These are phyloP conservation scores for Perodicticus potto DNA, from an alignment of 2,797 vertebrate genomes.

Conservation along the genomic window DNA sequence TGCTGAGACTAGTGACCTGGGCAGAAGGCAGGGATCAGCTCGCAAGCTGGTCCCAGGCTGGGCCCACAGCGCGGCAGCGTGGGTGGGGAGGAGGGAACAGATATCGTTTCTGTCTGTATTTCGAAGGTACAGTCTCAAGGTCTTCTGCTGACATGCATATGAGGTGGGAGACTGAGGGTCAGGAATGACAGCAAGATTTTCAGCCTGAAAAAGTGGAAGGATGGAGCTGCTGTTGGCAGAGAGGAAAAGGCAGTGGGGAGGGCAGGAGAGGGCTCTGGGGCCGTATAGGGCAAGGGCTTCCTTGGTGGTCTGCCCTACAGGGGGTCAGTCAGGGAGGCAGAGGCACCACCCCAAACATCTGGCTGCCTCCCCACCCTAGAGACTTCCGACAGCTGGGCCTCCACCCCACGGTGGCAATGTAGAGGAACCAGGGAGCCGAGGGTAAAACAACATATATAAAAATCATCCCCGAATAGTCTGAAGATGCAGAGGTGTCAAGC, in stretches of 20 bases:
- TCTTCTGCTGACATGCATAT: background rate
- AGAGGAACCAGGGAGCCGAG: slow-evolving; percentile 74
- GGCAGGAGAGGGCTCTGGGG: background rate
- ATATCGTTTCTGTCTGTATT: background rate
- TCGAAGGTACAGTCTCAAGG: background rate
- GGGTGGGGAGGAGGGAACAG: background rate
- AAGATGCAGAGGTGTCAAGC: slow-evolving; percentile 77
- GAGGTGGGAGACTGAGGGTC: background rate
- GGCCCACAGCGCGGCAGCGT: fast-evolving
- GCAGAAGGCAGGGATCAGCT: too few relatives aligned
- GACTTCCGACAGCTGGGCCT: slow-evolving; percentile 73
- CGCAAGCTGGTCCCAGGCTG: background rate
- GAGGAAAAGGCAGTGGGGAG: fast-evolving
- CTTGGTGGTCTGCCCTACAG: background rate
- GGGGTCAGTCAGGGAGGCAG: background rate
- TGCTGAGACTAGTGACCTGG: background rate
- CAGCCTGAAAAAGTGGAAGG: background rate
- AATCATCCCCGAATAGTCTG: slow-evolving; percentile 80
- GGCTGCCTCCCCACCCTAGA: background rate
- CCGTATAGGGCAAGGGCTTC: fast-evolving
- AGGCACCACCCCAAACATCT: background rate
- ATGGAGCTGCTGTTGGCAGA: background rate
- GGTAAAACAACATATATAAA: slow-evolving; percentile 51
- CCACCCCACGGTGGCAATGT: background rate
- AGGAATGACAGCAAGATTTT: background rate